Evolutionary conservation across 2,113 vertebrate species (phyloP), one percentile per base, ranked within the genome.

Genomic region (Cyanocitta stelleri): DNA sequence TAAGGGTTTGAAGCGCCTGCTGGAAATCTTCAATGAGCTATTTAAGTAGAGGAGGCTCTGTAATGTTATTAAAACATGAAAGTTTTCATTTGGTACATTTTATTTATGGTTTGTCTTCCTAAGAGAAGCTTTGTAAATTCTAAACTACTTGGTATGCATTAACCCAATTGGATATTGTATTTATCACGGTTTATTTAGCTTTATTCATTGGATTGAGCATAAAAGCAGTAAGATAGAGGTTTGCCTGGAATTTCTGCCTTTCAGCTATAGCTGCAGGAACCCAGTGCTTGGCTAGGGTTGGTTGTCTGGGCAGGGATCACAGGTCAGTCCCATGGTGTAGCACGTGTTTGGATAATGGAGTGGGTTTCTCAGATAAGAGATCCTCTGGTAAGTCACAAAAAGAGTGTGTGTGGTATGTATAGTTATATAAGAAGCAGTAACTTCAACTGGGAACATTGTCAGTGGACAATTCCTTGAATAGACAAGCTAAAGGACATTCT

Each of bases 281-380:
- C 23, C 14, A 12, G 75, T 73, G 61, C 76, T n/a, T 24, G 32
- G 51, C 33, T 22, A 5, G 78, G 92, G 59, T 74, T 66, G 81
- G 85, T 1, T 94, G 85, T 85, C 63, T 94, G 94, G 88, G 88
- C 95, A 93, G 85, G 32, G 88, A 59, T 98, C 97, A 97, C 94
- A 95, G 96, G 95, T 94, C 85, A 92, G 96, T 98, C 98, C 96
- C 96, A 92, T 98, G 98, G 98, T 93, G 55, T 21, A 79, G 94
- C 97, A 95, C 73, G 44, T 95, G 90, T 77, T 63, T 77, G 68
- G 63, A 64, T 90, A 22, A 67, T 74, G 85, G 81, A 48, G 41
- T 5, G 80, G 33, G 29, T 67, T 44, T 80, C 73, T 75, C 39
- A 81, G 56, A 37, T 79, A 85, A 93, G 78, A 80, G 80, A 84